Evolutionary conservation across 2,797 vertebrate genomes (phyloP).

Genomic region (Anguilla marmorata): DNA sequence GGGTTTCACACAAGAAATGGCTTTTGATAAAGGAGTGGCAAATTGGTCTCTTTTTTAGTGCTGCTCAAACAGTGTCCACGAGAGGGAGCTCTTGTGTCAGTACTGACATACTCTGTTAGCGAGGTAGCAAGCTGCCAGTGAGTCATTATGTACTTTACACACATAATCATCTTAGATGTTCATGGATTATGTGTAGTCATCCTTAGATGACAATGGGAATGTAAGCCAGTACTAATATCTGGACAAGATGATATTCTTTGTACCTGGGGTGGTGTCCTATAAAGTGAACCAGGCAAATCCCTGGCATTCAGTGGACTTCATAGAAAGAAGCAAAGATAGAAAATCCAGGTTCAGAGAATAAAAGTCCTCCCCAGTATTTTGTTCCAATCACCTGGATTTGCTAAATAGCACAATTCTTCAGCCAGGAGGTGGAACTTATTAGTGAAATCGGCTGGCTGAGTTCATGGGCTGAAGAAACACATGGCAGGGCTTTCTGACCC

Average conservation of each 20-base stretch:
- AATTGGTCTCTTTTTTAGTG: background rate
- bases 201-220: background rate
- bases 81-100: conserved; percentile 66
- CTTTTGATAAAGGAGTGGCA: background rate
- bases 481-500: no score
- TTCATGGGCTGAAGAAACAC: no score
- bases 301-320: background rate
- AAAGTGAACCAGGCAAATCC: background rate
- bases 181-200: background rate
- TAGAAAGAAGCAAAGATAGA: background rate
- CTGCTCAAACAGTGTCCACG: conserved; percentile 37
- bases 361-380: no score
- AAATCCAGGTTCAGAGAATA: background rate
- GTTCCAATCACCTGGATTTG: no score
- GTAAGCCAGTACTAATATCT: background rate
- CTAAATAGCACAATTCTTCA: no score
- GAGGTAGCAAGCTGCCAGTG: background rate
- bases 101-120: conserved; percentile 12
- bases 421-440: no score
- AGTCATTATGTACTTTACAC: background rate
- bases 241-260: background rate
- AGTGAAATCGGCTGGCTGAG: no score
- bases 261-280: background rate
- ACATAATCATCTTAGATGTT: background rate
- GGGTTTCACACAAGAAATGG: background rate